These are phyloP conservation scores for Pelosia muscerda DNA, from an alignment of 2,888 invertebrate genomes.

Conservation along the genomic window DNA sequence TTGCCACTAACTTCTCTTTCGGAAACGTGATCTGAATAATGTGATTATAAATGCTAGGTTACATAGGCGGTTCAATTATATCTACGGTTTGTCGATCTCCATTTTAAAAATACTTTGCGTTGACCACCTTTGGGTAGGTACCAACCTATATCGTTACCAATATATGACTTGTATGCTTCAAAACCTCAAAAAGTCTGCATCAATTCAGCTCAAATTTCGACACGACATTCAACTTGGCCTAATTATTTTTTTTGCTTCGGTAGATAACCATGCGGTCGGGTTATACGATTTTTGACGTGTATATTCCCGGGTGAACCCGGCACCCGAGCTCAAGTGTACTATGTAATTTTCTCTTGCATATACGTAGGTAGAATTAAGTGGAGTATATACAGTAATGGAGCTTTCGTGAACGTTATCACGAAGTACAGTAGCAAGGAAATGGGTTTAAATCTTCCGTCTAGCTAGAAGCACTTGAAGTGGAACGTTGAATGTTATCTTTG, in stretches of 20 bases:
- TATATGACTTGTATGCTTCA: no score
- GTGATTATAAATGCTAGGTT: not conserved
- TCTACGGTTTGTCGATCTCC: not conserved
- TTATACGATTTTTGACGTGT: no score
- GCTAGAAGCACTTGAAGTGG: constrained; percentile 38
- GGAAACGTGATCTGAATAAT: not conserved
- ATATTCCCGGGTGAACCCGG: no score
- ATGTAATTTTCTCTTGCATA: not conserved
- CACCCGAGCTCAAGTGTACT: not conserved
- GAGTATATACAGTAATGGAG: constrained; percentile 50
- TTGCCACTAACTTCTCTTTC: not conserved
- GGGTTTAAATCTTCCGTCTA: constrained; percentile 40
- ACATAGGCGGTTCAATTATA: not conserved
- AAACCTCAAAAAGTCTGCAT: no score
- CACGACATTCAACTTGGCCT: no score
- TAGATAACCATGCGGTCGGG: no score
- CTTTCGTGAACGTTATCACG: constrained; percentile 62
- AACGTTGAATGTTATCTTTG: constrained; percentile 4
- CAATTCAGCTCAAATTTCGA: no score
- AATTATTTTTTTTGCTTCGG: no score
- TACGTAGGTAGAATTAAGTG: constrained; percentile 25
- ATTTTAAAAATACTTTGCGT: no score
- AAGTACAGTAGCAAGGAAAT: constrained; percentile 59
- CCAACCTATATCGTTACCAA: no score
- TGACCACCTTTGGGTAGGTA: no score